These are phyloP conservation scores for Drosophila ohnishii DNA, from an alignment of 1,140 invertebrate species.

Conservation along the genomic window DNA sequence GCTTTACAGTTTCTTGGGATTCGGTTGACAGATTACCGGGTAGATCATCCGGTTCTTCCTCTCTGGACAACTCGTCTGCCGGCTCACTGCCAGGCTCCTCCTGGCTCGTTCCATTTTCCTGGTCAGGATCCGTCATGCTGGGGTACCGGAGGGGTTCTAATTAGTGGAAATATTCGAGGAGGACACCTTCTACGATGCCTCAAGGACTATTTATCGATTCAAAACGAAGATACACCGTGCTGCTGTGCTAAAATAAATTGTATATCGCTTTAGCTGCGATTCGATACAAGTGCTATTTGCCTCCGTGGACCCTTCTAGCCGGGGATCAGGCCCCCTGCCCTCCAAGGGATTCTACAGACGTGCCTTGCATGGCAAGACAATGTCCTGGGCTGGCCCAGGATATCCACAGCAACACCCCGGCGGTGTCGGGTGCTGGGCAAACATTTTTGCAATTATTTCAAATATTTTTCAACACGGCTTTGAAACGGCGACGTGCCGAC, in stretches of 20 bases:
- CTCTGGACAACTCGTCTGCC: neutral
- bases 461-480: slow-evolving; percentile 80
- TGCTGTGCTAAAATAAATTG: neutral
- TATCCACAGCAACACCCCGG: neutral
- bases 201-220: neutral
- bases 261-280: slow-evolving; percentile 1
- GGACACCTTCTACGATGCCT: neutral
- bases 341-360: slow-evolving; percentile 40
- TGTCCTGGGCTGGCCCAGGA: neutral
- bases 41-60: neutral
- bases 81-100: neutral
- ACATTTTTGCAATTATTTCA: slow-evolving; percentile 81
- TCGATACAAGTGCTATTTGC: slow-evolving; percentile 5
- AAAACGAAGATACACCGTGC: neutral
- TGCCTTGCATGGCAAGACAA: slow-evolving; percentile 52
- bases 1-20: neutral
- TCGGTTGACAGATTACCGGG: neutral
- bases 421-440: slow-evolving; percentile 17
- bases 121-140: neutral
- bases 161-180: neutral
- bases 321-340: neutral
- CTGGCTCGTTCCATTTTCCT: too few relatives aligned
- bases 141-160: neutral
- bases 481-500: slow-evolving; percentile 74
- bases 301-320: neutral